Evolutionary conservation across 2,797 vertebrate species (phyloP).

Genomic region (Amblyraja radiata): DNA sequence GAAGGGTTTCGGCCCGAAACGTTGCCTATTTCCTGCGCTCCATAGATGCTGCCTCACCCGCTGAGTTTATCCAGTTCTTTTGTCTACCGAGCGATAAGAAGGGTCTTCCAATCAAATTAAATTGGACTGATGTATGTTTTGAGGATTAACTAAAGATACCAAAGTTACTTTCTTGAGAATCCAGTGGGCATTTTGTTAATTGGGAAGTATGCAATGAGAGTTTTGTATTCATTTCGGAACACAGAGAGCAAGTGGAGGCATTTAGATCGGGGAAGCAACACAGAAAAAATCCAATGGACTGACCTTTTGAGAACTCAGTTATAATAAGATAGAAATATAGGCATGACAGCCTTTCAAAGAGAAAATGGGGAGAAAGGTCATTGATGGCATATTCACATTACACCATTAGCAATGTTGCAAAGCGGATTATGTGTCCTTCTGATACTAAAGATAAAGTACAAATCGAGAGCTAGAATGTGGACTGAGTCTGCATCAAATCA

Average conservation of each 20-base stretch:
- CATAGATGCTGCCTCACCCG: no score
- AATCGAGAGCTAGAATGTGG: background rate
- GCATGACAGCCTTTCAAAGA: background rate
- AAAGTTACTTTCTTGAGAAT: no score
- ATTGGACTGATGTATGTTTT: no score
- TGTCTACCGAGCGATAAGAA: no score
- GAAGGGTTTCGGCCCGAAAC: no score
- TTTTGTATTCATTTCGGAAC: background rate
- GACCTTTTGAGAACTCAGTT: background rate
- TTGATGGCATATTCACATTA: background rate
- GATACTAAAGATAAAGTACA: background rate
- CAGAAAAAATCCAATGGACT: background rate
- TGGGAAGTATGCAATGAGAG: background rate
- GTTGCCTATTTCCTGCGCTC: no score
- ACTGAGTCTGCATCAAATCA: background rate
- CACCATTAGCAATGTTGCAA: background rate
- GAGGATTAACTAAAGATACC: no score
- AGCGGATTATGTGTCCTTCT: background rate
- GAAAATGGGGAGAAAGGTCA: background rate
- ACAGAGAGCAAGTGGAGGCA: background rate
- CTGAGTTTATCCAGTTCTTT: no score
- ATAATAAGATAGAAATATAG: background rate
- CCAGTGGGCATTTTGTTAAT: background rate
- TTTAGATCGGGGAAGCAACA: background rate
- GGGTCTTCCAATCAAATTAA: no score